A percentile compares a stretch with the other conserved stretches of the same genome.
phyloP scores from a whole-genome alignment of 2,888 invertebrate species.

The Drymonia ruficornis region DNA sequence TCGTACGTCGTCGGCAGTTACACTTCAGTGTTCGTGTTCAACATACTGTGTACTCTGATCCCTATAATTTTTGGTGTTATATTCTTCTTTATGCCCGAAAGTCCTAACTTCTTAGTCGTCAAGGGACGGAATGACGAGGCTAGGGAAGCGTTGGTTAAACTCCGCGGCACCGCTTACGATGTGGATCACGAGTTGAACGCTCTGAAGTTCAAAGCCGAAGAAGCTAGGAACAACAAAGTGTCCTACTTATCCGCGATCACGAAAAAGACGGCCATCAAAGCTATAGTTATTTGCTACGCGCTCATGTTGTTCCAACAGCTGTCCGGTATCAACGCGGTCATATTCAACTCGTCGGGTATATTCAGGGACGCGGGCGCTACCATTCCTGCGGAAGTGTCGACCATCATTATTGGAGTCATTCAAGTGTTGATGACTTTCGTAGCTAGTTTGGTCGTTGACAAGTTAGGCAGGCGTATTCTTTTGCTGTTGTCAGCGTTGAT shows the following conservation, averaged over 20 bases:
- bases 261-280: slow-evolving; percentile 87
- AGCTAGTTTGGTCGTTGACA: slow-evolving; percentile 92
- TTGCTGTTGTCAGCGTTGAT: slow-evolving; percentile 88
- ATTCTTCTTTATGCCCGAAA: slow-evolving; percentile 95
- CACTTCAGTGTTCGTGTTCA: slow-evolving; percentile 84
- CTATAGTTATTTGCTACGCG: slow-evolving; percentile 88
- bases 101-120: slow-evolving; percentile 89
- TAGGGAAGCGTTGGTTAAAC: slow-evolving; percentile 86
- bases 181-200: slow-evolving; percentile 86
- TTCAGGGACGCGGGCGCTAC: slow-evolving; percentile 87
- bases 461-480: slow-evolving; percentile 90
- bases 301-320: slow-evolving; percentile 96
- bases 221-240: slow-evolving; percentile 78
- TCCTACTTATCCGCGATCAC: slow-evolving; percentile 84
- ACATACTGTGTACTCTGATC: slow-evolving; percentile 86
- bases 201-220: slow-evolving; percentile 84
- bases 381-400: slow-evolving; percentile 85
- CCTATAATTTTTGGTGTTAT: slow-evolving; percentile 88
- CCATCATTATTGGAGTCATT: slow-evolving; percentile 93
- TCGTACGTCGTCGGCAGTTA: slow-evolving; percentile 89
- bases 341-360: slow-evolving; percentile 91
- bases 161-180: slow-evolving; percentile 90
- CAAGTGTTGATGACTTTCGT: slow-evolving; percentile 91
- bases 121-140: slow-evolving; percentile 88
- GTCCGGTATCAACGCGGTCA: slow-evolving; percentile 92